Conservation (phyloP, 2,888 invertebrate species). For the Andricus curvator region DNA sequence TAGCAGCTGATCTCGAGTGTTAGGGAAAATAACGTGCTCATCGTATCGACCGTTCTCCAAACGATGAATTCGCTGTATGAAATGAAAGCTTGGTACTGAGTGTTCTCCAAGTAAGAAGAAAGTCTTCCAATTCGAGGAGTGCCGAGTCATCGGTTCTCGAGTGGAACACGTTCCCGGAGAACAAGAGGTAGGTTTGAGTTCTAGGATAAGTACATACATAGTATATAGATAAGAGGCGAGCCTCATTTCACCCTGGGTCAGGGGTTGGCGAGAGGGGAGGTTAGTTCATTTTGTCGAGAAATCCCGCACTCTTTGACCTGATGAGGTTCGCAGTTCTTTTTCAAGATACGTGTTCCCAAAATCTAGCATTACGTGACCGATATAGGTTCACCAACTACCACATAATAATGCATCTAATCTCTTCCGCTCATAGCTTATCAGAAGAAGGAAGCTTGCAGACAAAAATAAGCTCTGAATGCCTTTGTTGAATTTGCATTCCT, state of each 20-base stretch:
- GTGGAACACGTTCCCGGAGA: slow-evolving; percentile 38
- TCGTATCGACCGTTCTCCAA: slow-evolving; percentile 6
- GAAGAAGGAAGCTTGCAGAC: not conserved
- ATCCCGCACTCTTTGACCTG: slow-evolving; percentile 58
- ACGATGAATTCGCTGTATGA: slow-evolving; percentile 11
- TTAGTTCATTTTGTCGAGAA: slow-evolving; percentile 55
- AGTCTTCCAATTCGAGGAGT: slow-evolving; percentile 56
- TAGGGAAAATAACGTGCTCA: not conserved
- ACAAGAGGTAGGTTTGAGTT: slow-evolving; percentile 43
- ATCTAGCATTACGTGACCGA: slow-evolving; percentile 62
- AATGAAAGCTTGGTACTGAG: slow-evolving; percentile 44
- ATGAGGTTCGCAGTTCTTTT: slow-evolving; percentile 65
- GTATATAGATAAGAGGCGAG: slow-evolving; percentile 33
- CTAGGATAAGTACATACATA: slow-evolving; percentile 32
- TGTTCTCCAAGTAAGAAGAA: slow-evolving; percentile 49
- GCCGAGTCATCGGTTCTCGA: slow-evolving; percentile 58
- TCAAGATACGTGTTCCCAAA: slow-evolving; percentile 60
- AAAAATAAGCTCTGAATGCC: not conserved
- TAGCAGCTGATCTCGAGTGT: not conserved
- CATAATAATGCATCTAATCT: slow-evolving; percentile 24
- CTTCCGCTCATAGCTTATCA: not conserved
- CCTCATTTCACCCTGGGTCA: slow-evolving; percentile 24
- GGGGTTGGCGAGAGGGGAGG: slow-evolving; percentile 10
- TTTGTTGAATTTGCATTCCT: not conserved
- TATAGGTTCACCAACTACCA: slow-evolving; percentile 38